A percentile compares a stretch with the other conserved stretches of the same genome.
phyloP scores from a whole-genome alignment of 2,113 vertebrate species.

The Capreolus pygargus region DNA sequence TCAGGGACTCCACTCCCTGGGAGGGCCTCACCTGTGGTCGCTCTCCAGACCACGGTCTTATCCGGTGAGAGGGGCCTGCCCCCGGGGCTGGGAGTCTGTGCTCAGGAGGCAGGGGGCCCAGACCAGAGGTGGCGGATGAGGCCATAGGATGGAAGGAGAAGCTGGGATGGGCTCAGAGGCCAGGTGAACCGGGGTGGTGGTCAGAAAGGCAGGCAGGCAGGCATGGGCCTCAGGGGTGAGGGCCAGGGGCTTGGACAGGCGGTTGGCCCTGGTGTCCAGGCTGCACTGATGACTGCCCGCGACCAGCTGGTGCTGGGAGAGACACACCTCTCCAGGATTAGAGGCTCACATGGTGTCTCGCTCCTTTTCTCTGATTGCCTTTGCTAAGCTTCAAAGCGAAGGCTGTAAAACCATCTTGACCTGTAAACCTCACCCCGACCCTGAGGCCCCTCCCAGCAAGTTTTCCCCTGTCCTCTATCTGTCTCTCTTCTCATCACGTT shows the following conservation, averaged over 20 bases:
- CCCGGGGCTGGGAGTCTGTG: accelerated
- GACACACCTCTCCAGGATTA: background rate
- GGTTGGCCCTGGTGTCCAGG: background rate
- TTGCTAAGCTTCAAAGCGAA: background rate
- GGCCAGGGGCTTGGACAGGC: background rate
- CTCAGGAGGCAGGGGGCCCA: background rate
- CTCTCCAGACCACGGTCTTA: no score
- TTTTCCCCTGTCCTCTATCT: background rate
- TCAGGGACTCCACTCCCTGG: background rate
- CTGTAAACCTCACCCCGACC: background rate
- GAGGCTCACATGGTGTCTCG: accelerated
- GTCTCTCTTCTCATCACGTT: background rate
- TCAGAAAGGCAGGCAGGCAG: background rate
- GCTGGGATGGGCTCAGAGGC: background rate
- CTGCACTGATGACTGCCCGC: accelerated
- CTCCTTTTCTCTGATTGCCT: background rate
- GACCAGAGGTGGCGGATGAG: background rate
- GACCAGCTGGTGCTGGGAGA: background rate
- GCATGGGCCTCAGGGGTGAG: background rate
- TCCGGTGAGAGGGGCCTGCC: background rate
- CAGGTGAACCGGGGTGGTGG: accelerated
- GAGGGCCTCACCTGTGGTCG: background rate
- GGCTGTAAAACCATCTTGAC: background rate
- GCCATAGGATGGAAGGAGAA: background rate
- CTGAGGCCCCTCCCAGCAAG: background rate